Evolutionary conservation across 2,888 invertebrate species (phyloP), one percentile per base, ranked within the genome.

Genomic region (Tribolium freemani): DNA sequence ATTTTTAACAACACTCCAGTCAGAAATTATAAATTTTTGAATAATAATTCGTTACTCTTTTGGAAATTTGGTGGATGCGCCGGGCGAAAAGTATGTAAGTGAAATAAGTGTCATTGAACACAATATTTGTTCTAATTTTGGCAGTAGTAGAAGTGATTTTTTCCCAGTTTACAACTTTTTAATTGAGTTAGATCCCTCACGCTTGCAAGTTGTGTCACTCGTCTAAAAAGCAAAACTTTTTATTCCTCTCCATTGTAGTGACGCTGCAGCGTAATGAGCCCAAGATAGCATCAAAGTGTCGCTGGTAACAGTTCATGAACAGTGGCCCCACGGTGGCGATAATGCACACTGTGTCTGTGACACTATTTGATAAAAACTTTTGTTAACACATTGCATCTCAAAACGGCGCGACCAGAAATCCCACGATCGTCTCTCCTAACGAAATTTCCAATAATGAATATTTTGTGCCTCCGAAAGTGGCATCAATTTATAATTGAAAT

Each of bases 271-370:
- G 46, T 66, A 66, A 66, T 56, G 66, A 56, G 46, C 16, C 5
- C 21, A 46, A 45, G 66, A 66, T 66, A 66, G 38, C 66, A 66
- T 66, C 66, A 54, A 56, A 66, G 56, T 45, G 66, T 30, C 38
- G 57, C 38, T 30, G 3, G 30, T 16, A 53, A 53, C 38, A 5
- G 38, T 38, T 53, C 38, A 64, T 53, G 53, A 38, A 51, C 53
- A 38, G 31, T 6, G 6, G 10, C 21, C 31, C 61, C 10, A 45
- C 6, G 38, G 38, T 38, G 64, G 10, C 21, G 63, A 63, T 64
- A 64, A 64, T 31, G 64, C 11, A 8, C 38, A 38, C 16, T 64
- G 53, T 64, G 53, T 13, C 13, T 38, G 48, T 16, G 48, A 44
- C 45, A 58, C 38, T 21, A 46, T 46, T 30, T 50, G 61, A 61